These are phyloP conservation scores for Machimus rusticus DNA, from an alignment of 2,888 invertebrate species.

Conservation along the genomic window DNA sequence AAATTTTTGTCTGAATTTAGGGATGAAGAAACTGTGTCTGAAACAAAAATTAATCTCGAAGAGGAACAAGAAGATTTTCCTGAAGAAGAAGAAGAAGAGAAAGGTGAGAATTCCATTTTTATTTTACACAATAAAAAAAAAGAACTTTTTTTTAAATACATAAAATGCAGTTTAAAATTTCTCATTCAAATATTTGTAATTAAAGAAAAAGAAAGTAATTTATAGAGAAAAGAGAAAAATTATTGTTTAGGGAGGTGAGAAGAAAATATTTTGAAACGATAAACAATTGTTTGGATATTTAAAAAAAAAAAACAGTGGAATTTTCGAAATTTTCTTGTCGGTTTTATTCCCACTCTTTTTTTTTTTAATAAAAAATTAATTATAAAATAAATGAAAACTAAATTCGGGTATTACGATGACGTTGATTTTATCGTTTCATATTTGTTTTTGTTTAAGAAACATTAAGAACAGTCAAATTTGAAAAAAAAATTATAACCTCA, in stretches of 20 bases:
- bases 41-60: constrained; percentile 74
- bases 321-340: too few relatives aligned
- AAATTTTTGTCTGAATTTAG: constrained; percentile 60
- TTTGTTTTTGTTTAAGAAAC: too few relatives aligned
- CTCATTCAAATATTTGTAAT: background rate
- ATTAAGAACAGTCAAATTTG: too few relatives aligned
- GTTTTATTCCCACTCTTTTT: too few relatives aligned
- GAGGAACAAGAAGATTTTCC: constrained; percentile 69
- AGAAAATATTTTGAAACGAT: background rate
- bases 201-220: background rate
- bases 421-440: too few relatives aligned
- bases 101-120: background rate
- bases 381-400: too few relatives aligned
- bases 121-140: background rate
- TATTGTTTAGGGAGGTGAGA: background rate
- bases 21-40: constrained; percentile 76
- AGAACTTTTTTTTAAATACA: background rate
- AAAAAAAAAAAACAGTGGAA: too few relatives aligned
- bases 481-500: too few relatives aligned
- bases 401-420: too few relatives aligned
- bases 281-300: background rate
- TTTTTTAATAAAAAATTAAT: too few relatives aligned
- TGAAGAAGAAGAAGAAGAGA: constrained; percentile 58
- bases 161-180: background rate
- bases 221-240: background rate